Percentiles rank a stretch among this genome's conserved stretches.
These are phyloP conservation scores for Zygaena filipendulae DNA, from an alignment of 2,888 invertebrate species.

Conservation along the genomic window DNA sequence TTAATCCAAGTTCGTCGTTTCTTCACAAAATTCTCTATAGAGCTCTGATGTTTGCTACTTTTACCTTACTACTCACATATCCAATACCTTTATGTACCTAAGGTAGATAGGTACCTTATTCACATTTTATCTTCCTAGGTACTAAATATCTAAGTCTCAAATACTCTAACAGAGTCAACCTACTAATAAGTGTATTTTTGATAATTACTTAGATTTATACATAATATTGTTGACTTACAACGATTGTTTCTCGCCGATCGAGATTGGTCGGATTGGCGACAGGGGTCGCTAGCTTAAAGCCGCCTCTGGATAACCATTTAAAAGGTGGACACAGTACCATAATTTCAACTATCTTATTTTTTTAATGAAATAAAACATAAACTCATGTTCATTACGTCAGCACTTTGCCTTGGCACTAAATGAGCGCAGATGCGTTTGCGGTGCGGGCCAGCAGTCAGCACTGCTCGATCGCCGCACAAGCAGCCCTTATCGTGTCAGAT, in stretches of 20 bases:
- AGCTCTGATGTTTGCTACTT: no score
- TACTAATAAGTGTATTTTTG: no score
- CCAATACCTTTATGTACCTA: no score
- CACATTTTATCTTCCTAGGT: no score
- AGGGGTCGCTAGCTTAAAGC: conserved; percentile 37
- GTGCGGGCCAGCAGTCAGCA: conserved; percentile 28
- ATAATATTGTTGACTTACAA: no score
- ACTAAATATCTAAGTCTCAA: no score
- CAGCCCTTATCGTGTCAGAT: conserved; percentile 54
- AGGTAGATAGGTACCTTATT: no score
- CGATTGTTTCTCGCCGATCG: conserved; percentile 41
- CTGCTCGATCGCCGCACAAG: conserved; percentile 38
- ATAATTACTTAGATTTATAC: no score
- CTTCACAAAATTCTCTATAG: no score
- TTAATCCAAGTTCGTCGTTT: no score
- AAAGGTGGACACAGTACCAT: conserved; percentile 63
- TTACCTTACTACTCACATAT: no score
- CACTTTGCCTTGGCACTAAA: not conserved
- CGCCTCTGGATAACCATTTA: conserved; percentile 44
- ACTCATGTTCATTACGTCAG: conserved; percentile 2
- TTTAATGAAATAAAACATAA: conserved; percentile 10
- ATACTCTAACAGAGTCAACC: no score
- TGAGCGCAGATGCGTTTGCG: conserved; percentile 49
- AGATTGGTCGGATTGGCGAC: conserved; percentile 19
- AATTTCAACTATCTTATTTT: conserved; percentile 17